phyloP scores from a whole-genome alignment of 2,888 invertebrate genomes.

The Melinaea menophilus region DNA sequence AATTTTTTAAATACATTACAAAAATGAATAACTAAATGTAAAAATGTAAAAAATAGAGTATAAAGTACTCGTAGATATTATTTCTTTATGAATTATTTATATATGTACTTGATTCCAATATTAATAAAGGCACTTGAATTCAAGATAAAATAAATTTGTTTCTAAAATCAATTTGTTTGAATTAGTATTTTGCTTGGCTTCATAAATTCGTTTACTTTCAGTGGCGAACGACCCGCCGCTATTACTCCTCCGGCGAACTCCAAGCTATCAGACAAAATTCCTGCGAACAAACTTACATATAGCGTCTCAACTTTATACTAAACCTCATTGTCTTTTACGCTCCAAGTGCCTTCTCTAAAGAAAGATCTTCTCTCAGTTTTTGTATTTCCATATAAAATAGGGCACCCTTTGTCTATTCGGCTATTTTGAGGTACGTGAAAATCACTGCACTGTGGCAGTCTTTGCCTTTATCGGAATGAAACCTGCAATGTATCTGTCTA shows the following conservation, averaged over 20 bases:
- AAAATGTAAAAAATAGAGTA: not conserved
- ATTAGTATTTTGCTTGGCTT: constrained; percentile 4
- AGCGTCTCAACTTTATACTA: constrained; percentile 65
- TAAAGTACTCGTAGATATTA: not conserved
- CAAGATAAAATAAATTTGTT: not conserved
- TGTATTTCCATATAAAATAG: constrained; percentile 23
- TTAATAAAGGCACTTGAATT: not conserved
- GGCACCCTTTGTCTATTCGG: constrained; percentile 1
- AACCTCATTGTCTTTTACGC: constrained; percentile 39
- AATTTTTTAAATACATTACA: constrained; percentile 1
- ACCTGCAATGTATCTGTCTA: constrained; percentile 4
- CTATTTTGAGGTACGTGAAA: constrained; percentile 26
- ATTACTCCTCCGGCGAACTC: constrained; percentile 89
- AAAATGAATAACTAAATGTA: not conserved
- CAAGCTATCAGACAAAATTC: constrained; percentile 87
- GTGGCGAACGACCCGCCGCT: constrained; percentile 84
- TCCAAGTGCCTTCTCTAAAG: constrained; percentile 63
- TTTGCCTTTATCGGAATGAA: constrained; percentile 26
- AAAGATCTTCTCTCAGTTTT: constrained; percentile 38
- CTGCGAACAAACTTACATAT: constrained; percentile 91
- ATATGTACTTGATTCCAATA: not conserved
- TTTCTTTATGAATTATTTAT: not conserved
- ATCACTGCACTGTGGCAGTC: constrained; percentile 22
- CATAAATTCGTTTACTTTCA: constrained; percentile 70
- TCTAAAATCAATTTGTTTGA: not conserved